phyloP scores from a whole-genome alignment of 2,113 vertebrate genomes.

The Carlito syrichta region DNA sequence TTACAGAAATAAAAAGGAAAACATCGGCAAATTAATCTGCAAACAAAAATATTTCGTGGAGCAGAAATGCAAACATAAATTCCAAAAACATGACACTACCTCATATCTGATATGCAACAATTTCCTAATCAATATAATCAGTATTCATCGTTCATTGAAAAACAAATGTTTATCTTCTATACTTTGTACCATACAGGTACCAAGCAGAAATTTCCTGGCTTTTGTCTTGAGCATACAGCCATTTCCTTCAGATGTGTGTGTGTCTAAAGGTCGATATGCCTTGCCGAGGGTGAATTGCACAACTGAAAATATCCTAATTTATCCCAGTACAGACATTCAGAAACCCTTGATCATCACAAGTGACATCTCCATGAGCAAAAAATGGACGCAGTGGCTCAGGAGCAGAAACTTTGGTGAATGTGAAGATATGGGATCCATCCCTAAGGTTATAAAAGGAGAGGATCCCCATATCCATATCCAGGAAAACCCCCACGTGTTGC shows the following conservation, averaged over 20 bases:
- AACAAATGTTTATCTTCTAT: not conserved
- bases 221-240: fast-evolving
- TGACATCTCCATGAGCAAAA: not conserved
- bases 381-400: not conserved
- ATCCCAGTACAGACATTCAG: not conserved
- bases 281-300: too few species aligned
- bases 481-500: not conserved
- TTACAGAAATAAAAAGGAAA: not conserved
- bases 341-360: not conserved
- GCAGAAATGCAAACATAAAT: not conserved
- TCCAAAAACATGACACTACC: not conserved
- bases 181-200: not conserved
- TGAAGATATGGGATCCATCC: not conserved
- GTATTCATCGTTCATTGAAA: fast-evolving
- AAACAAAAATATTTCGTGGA: not conserved
- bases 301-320: too few species aligned
- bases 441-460: not conserved
- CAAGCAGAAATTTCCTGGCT: not conserved
- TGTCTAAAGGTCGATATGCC: too few species aligned
- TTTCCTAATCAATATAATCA: not conserved
- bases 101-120: not conserved
- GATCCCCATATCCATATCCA: not conserved
- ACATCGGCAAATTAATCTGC: not conserved
- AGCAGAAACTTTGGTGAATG: not conserved
- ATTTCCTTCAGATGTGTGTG: not conserved